phyloP scores from a whole-genome alignment of 1,140 invertebrate species.

The Scaptomyza montana region DNA sequence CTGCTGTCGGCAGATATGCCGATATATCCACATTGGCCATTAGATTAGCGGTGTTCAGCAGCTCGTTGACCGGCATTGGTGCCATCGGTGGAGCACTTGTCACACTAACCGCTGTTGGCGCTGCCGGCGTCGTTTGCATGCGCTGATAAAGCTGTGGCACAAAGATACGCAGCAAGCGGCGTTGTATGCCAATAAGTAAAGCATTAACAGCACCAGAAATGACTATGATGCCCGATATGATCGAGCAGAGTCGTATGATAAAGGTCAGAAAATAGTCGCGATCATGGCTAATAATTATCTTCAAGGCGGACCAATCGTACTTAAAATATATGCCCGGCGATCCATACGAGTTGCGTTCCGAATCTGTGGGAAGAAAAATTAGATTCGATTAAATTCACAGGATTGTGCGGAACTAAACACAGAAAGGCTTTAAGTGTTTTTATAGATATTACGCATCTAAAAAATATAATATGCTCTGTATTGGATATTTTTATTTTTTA shows the following conservation, averaged over 20 bases:
- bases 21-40: slow-evolving; percentile 74
- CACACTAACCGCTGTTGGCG: neutral
- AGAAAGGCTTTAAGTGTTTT: no score
- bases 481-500: no score
- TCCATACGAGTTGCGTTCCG: slow-evolving; percentile 92
- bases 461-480: no score
- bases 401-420: no score
- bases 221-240: slow-evolving; percentile 95
- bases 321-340: slow-evolving; percentile 97
- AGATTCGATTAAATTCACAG: no score
- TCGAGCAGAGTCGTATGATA: slow-evolving; percentile 93
- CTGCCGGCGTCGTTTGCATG: neutral
- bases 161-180: slow-evolving; percentile 51
- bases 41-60: slow-evolving; percentile 68
- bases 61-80: slow-evolving; percentile 47
- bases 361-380: slow-evolving; percentile 73
- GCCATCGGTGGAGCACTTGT: neutral
- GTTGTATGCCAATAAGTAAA: slow-evolving; percentile 41
- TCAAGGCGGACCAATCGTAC: slow-evolving; percentile 95
- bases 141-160: slow-evolving; percentile 60
- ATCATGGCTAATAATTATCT: slow-evolving; percentile 93
- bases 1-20: slow-evolving; percentile 62
- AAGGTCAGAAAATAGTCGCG: slow-evolving; percentile 92
- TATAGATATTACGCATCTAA: no score
- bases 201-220: slow-evolving; percentile 87